Conservation (phyloP, 2,113 vertebrate species). For the Xenus cinereus region DNA sequence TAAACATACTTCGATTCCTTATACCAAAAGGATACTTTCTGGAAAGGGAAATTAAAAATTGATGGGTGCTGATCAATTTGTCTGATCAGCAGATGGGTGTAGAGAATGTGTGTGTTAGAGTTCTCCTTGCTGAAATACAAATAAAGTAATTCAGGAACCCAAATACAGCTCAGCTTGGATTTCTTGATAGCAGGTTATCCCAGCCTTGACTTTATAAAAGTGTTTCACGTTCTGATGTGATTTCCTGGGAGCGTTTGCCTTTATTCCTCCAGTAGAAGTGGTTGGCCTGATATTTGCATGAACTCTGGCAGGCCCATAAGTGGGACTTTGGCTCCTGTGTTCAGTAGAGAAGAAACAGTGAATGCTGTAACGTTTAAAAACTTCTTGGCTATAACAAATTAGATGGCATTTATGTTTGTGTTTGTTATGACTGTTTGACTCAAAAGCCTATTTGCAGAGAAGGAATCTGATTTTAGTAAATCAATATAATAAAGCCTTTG, state of each 20-base stretch:
- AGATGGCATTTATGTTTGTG: constrained; percentile 63
- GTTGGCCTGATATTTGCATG: constrained; percentile 16
- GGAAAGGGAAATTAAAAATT: background rate
- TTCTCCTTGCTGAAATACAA: background rate
- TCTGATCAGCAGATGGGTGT: background rate
- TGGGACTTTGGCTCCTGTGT: background rate
- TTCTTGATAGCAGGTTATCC: constrained; percentile 11
- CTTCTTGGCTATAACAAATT: constrained; percentile 58
- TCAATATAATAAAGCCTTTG: constrained; percentile 73
- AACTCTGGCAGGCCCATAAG: background rate
- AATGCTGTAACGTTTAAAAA: background rate
- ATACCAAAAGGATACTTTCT: background rate
- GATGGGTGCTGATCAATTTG: background rate
- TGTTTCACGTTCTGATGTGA: background rate
- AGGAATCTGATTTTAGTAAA: constrained; percentile 71
- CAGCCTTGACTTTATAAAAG: background rate
- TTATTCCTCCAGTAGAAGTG: background rate
- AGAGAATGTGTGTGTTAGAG: background rate
- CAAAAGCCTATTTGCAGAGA: constrained; percentile 65
- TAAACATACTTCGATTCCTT: background rate
- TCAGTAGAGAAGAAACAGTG: constrained; percentile 4
- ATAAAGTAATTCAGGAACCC: background rate
- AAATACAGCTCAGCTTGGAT: constrained; percentile 29
- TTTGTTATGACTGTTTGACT: constrained; percentile 67
- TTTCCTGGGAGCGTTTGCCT: background rate